Evolutionary conservation across 2,113 vertebrate species (phyloP).

Genomic region (Synodontis membranacea): DNA sequence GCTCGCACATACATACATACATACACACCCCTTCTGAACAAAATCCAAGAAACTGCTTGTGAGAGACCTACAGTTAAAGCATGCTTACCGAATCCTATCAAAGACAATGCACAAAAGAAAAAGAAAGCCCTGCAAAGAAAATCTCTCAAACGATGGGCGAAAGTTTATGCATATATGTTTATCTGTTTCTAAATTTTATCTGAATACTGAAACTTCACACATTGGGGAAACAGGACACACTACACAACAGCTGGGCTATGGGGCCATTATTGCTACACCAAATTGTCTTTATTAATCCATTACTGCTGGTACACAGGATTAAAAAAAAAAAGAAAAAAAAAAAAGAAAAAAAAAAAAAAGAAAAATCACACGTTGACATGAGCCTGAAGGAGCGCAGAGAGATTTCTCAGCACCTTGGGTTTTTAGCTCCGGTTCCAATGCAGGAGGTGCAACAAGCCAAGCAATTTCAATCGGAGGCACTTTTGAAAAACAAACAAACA

Average conservation of each 20-base stretch:
- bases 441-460: constrained; percentile 68
- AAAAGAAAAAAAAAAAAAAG: constrained; percentile 43
- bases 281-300: constrained; percentile 61
- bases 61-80: constrained; percentile 79
- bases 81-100: constrained; percentile 82
- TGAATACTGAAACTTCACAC: constrained; percentile 60
- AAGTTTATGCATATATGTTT: background rate
- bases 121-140: constrained; percentile 68
- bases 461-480: constrained; percentile 77
- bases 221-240: constrained; percentile 39
- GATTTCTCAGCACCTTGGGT: constrained; percentile 49
- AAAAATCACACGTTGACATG: constrained; percentile 41
- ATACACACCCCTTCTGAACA: constrained; percentile 64
- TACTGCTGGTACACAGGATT: constrained; percentile 60
- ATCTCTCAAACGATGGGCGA: constrained; percentile 56
- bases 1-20: constrained; percentile 4
- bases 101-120: constrained; percentile 71
- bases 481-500: constrained; percentile 61
- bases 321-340: constrained; percentile 52
- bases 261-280: constrained; percentile 74
- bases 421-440: constrained; percentile 62
- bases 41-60: constrained; percentile 73
- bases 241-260: constrained; percentile 45
- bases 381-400: constrained; percentile 46
- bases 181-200: constrained; percentile 61